Evolutionary conservation across 1,140 invertebrate genomes (phyloP).

Genomic region (Caenorhabditis elegans): DNA sequence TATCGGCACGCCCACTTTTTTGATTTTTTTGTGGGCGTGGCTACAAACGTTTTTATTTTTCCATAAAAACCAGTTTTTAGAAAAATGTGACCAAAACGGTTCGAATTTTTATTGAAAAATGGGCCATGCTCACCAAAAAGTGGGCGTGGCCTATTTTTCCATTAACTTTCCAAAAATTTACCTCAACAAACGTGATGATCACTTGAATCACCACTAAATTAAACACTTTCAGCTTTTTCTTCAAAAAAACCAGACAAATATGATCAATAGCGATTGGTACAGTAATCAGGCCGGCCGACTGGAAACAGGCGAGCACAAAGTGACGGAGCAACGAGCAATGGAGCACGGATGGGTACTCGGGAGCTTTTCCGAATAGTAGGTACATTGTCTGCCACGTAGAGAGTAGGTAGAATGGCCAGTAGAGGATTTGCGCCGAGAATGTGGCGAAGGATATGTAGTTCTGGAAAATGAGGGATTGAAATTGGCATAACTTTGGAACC

Average conservation of each 20-base stretch:
- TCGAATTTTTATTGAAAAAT: too few relatives aligned
- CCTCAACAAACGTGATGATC: not conserved
- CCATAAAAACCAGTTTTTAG: too few relatives aligned
- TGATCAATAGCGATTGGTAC: not conserved
- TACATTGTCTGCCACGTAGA: conserved; percentile 24
- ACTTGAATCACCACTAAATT: conserved; percentile 2
- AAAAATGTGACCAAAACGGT: too few relatives aligned
- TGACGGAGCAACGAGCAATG: not conserved
- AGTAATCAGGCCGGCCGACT: not conserved
- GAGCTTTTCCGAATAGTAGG: not conserved
- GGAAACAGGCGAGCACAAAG: not conserved
- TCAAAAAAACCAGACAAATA: not conserved
- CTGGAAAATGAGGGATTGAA: not conserved
- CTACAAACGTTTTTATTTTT: too few relatives aligned
- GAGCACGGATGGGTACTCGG: not conserved
- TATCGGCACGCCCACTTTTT: too few relatives aligned
- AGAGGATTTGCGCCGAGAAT: not conserved
- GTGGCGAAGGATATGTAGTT: not conserved
- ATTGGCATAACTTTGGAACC: too few relatives aligned
- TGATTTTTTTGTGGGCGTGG: too few relatives aligned
- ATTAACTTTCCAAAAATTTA: too few relatives aligned
- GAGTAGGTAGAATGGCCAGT: conserved; percentile 6
- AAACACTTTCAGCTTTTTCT: conserved; percentile 14
- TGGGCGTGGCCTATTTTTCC: too few relatives aligned
- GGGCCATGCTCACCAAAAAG: too few relatives aligned